These are phyloP conservation scores for Orussus abietinus DNA, from an alignment of 1,140 invertebrate species.

Conservation along the genomic window DNA sequence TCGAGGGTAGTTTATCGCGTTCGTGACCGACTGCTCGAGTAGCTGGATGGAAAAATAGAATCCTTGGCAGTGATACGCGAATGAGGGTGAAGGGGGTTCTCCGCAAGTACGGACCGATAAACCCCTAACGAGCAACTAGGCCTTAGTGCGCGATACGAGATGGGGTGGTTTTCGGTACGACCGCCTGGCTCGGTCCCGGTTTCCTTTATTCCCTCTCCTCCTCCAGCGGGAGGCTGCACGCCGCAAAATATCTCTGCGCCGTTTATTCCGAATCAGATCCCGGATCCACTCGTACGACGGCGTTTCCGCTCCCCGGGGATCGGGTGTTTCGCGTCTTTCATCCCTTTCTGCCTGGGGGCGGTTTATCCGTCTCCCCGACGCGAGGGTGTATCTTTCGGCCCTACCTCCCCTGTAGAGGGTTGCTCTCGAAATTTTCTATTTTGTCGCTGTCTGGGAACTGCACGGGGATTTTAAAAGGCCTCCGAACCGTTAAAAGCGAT, in stretches of 20 bases:
- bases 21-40: no score
- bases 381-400: no score
- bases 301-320: constrained; percentile 20
- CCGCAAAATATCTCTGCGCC: constrained; percentile 17
- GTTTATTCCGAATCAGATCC: constrained; percentile 32
- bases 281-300: constrained; percentile 25
- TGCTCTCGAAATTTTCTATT: no score
- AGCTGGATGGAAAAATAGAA: no score
- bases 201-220: constrained; percentile 2
- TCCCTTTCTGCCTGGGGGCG: constrained; percentile 10
- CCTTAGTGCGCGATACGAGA: not conserved
- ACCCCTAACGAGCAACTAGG: constrained; percentile 9
- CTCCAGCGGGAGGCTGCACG: no score
- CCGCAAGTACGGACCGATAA: constrained; percentile 18
- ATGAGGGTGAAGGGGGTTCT: constrained; percentile 9
- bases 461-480: no score
- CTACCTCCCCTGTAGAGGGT: no score
- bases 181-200: not conserved
- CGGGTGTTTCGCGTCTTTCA: constrained; percentile 17
- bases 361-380: constrained; percentile 7
- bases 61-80: constrained; percentile 21
- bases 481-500: no score
- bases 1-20: no score
- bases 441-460: no score
- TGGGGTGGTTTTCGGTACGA: not conserved